Evolutionary conservation across 1,140 invertebrate genomes (phyloP).

Genomic region (Drosophila watanabei): DNA sequence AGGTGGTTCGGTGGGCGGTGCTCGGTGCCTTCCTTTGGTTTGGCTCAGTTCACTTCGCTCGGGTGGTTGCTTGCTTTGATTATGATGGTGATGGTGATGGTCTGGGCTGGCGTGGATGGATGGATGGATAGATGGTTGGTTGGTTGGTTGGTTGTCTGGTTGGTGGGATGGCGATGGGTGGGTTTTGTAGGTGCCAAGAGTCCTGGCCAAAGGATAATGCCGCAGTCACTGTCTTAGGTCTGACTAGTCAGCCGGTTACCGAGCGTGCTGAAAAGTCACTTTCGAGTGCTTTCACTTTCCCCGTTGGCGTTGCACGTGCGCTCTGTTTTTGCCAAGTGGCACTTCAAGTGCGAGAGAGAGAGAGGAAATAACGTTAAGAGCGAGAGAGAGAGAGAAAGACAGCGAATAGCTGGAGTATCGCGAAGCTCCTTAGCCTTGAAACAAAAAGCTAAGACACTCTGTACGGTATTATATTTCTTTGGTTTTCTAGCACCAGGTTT

Average conservation of each 20-base stretch:
- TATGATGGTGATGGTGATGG: conserved; percentile 13
- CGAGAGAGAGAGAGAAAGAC: conserved; percentile 14
- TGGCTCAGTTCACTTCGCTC: conserved; percentile 12
- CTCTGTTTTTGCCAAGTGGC: conserved; percentile 65
- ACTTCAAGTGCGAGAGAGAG: conserved; percentile 51
- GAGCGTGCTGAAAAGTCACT: conserved; percentile 70
- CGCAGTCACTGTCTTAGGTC: conserved; percentile 42
- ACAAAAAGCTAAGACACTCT: conserved; percentile 27
- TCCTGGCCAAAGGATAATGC: conserved; percentile 39
- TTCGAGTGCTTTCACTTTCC: conserved; percentile 78
- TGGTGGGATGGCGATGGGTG: neutral
- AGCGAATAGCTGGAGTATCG: conserved; percentile 22
- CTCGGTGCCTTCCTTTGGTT: neutral
- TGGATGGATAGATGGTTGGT: conserved; percentile 3
- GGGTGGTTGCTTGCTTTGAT: conserved; percentile 25
- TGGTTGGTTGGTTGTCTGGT: neutral
- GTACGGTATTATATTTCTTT: neutral
- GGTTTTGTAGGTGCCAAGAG: conserved; percentile 13
- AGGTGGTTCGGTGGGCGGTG: conserved; percentile 14
- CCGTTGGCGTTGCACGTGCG: conserved; percentile 70
- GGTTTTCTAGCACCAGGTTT: neutral
- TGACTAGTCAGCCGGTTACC: conserved; percentile 56
- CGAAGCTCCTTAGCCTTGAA: conserved; percentile 64
- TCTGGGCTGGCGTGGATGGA: conserved; percentile 1
- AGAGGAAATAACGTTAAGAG: neutral